Evolutionary conservation across 2,888 invertebrate genomes (phyloP), one percentile per base, ranked within the genome.

Genomic region (Polydrusus pterygomalis): DNA sequence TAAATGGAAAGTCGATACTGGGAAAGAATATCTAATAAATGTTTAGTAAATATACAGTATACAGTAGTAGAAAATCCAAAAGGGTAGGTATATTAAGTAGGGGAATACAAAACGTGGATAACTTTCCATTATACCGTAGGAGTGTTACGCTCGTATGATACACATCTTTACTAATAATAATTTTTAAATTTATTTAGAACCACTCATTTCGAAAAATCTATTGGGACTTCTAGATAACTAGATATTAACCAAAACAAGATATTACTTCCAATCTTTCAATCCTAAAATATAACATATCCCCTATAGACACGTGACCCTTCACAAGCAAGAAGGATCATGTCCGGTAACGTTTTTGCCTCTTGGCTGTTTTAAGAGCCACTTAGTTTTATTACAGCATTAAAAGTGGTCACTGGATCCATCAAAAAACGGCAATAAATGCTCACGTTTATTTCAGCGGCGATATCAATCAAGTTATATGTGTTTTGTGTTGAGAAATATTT

Each of bases 251-350:
- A 51, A 51, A 20, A 20, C 10, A 20, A 51, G 20, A 51, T 11
- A 51, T 11, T 20, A 17, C 18, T 10, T 18, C 17, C 15, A 49
- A 49, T 17, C 20, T 3, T 49, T 56, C 13, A n/a, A 56, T 30
- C 56, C 56, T 56, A 25, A 56, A 25, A 30, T 25, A 74, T 74
- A 71, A 80, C 78, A 69, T 77, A 80, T 80, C 64, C 68, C 69
- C 18, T 58, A 25, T 25, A 51, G 58, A 79, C 78, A 80, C 81
- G 81, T 81, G 81, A 81, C 79, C 78, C 74, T 75, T 78, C 80
- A 81, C 74, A 75, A 77, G 75, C 64, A 67, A 25, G 40, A 68
- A 54, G 78, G 79, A 78, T 79, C 71, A 78, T 63, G 71, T 71
- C 71, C 71, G 30, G 64, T 25, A 40, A 56, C 56, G 43, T 56